A percentile compares a stretch with the other conserved stretches of the same genome.
phyloP scores from a whole-genome alignment of 2,888 invertebrate genomes.

The Arctia plantaginis region DNA sequence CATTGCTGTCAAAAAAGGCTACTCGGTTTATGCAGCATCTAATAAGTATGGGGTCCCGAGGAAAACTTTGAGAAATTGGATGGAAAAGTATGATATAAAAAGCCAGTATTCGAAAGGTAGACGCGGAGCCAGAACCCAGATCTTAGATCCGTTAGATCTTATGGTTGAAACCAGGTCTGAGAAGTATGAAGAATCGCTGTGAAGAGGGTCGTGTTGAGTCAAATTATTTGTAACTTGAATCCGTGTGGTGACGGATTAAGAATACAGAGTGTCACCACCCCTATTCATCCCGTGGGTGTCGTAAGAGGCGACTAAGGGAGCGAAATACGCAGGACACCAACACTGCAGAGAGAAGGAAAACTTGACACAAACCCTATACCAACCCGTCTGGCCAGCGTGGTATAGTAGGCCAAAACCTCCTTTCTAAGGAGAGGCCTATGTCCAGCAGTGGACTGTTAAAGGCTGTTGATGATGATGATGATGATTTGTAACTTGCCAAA shows the following conservation, averaged over 20 bases:
- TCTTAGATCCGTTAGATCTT: slow-evolving; percentile 76
- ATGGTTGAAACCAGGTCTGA: slow-evolving; percentile 72
- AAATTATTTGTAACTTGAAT: slow-evolving; percentile 20
- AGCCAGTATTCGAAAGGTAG: slow-evolving; percentile 84
- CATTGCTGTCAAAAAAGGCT: slow-evolving; percentile 83
- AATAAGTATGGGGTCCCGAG: slow-evolving; percentile 85
- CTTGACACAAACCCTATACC: too few relatives aligned
- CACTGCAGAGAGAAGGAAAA: too few relatives aligned
- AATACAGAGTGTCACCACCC: too few relatives aligned
- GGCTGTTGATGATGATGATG: too few relatives aligned
- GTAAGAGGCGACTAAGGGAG: too few relatives aligned
- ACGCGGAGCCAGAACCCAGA: slow-evolving; percentile 74
- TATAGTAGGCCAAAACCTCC: too few relatives aligned
- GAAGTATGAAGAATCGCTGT: slow-evolving; percentile 63
- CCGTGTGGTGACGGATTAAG: too few relatives aligned
- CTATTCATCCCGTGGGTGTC: too few relatives aligned
- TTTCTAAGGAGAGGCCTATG: too few relatives aligned
- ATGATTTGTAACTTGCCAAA: slow-evolving; percentile 25
- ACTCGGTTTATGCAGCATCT: slow-evolving; percentile 86
- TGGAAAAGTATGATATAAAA: slow-evolving; percentile 86
- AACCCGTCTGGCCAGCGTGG: too few relatives aligned
- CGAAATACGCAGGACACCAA: too few relatives aligned
- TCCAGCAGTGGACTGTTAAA: too few relatives aligned
- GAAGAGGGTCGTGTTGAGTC: slow-evolving; percentile 27
- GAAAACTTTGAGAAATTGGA: slow-evolving; percentile 86